Evolutionary conservation across 2,888 invertebrate species (phyloP).

Genomic region (Fragum whitleyi): DNA sequence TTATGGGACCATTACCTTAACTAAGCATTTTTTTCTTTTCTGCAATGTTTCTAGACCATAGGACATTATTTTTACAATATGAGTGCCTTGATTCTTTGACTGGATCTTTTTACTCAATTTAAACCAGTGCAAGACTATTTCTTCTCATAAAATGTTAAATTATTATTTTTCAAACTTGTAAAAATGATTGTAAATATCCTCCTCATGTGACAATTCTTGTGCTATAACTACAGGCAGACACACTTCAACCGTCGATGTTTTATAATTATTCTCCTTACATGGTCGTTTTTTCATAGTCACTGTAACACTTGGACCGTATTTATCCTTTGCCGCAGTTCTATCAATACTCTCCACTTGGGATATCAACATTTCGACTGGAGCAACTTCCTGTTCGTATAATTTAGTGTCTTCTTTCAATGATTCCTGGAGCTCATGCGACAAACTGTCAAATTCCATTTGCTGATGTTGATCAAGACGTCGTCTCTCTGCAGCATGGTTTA

Average conservation of each 20-base stretch:
- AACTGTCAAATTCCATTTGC: constrained; percentile 2
- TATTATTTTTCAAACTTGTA: no score
- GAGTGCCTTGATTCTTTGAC: no score
- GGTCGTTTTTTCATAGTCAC: constrained; percentile 61
- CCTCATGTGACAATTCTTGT: constrained; percentile 61
- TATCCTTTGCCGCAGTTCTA: neutral
- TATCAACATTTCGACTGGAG: constrained; percentile 32
- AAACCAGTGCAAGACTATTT: no score
- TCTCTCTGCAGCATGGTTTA: neutral
- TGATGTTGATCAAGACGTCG: neutral
- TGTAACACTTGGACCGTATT: constrained; percentile 57
- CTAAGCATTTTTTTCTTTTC: no score
- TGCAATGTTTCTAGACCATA: no score
- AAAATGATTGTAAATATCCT: constrained; percentile 64
- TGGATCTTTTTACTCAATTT: no score
- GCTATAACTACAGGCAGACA: constrained; percentile 64
- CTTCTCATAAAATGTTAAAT: no score
- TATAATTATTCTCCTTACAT: constrained; percentile 44
- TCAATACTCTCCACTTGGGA: constrained; percentile 25
- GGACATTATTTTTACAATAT: no score
- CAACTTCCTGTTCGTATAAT: constrained; percentile 8
- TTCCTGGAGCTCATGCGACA: neutral
- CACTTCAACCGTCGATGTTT: constrained; percentile 43
- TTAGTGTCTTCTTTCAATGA: neutral
- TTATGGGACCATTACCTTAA: no score